A percentile compares a stretch with the other conserved stretches of the same genome.
phyloP scores from a whole-genome alignment of 1,140 invertebrate species.

The Wasmannia auropunctata region DNA sequence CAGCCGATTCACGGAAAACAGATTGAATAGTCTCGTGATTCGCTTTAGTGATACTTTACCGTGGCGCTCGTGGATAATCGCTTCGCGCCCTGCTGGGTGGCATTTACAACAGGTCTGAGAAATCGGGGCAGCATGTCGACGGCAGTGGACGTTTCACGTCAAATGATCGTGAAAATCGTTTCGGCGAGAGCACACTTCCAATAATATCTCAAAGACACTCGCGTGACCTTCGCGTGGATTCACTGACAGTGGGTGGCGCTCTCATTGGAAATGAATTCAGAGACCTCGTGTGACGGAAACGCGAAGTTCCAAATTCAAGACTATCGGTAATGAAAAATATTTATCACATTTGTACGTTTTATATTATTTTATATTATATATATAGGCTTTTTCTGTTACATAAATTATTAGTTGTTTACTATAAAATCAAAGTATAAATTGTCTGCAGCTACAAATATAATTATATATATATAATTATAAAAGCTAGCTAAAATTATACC shows the following conservation, averaged over 20 bases:
- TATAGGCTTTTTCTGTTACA: too few species aligned
- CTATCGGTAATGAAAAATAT: too few species aligned
- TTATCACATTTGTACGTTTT: too few species aligned
- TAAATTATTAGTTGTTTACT: too few species aligned
- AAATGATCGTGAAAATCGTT: neutral
- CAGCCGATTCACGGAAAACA: neutral
- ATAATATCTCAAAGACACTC: conserved; percentile 62
- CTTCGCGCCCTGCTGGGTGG: conserved; percentile 79
- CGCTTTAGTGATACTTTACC: conserved; percentile 67
- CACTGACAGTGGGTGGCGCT: neutral
- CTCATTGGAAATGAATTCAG: neutral
- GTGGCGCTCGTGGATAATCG: conserved; percentile 79
- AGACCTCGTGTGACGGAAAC: neutral
- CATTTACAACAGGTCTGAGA: conserved; percentile 73
- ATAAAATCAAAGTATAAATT: too few species aligned
- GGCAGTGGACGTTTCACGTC: neutral
- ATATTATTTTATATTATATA: too few species aligned
- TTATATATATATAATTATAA: too few species aligned
- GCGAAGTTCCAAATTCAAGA: neutral
- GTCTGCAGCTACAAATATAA: too few species aligned
- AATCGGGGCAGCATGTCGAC: conserved; percentile 80
- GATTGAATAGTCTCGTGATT: neutral
- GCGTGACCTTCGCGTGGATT: conserved; percentile 59
- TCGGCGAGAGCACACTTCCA: neutral
- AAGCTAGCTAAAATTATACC: too few species aligned